A percentile compares a stretch with the other conserved stretches of the same genome.
phyloP scores from a whole-genome alignment of 2,888 invertebrate species.

The Halictus quadricinctus region DNA sequence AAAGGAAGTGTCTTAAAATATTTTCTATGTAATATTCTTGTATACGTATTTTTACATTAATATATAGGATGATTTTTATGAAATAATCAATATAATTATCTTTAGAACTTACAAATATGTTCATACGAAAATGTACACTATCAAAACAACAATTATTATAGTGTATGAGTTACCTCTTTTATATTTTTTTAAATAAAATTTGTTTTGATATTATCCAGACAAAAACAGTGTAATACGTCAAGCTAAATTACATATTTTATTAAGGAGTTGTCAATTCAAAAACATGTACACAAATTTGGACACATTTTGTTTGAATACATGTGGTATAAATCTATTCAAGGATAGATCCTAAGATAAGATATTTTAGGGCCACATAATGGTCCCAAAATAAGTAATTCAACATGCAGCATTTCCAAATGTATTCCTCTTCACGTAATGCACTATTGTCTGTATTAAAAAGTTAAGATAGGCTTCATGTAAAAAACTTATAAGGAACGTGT shows the following conservation, averaged over 20 bases:
- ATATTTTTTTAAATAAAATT: background rate
- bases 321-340: background rate
- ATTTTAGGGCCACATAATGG: background rate
- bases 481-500: background rate
- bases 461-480: background rate
- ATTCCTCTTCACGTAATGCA: background rate
- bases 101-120: background rate
- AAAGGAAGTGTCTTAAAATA: slow-evolving; percentile 23
- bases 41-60: slow-evolving; percentile 33
- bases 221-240: background rate
- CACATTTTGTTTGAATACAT: background rate
- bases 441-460: background rate
- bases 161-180: background rate
- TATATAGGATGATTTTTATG: slow-evolving; percentile 16
- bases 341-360: too few species aligned
- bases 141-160: background rate
- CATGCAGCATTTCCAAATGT: background rate
- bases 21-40: background rate
- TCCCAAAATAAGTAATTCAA: background rate
- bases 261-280: background rate
- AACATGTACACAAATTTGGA: background rate
- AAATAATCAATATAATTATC: background rate
- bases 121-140: background rate
- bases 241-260: background rate
- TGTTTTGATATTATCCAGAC: background rate